Base-by-base conservation (phyloP, 2,888 invertebrate genomes). In the Sphinx pinastri region DNA sequence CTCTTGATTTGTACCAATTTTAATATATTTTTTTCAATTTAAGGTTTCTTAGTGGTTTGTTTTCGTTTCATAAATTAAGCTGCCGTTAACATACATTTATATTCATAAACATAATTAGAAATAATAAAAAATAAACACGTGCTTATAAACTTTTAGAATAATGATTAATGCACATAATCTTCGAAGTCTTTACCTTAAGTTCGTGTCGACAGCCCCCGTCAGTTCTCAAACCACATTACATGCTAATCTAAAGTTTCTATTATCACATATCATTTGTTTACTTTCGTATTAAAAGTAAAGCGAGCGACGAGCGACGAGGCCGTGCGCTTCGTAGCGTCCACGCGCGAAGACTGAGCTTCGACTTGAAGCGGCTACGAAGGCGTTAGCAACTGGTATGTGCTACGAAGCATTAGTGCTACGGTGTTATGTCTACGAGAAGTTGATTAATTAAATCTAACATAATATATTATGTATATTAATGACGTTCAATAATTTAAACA, bases 191-290 rank as follows among this genome's bases (percentile, higher is more conserved):
- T 81, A 80, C 80, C 79, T 80, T 81, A 73, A 74, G 71, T 19
- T 71, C 57, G 51, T 57, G 68, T 68, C 68, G 72, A 60, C 73
- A 72, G 54, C 73, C 77, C 77, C 76, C 77, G 72, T 77, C 19
- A 75, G 71, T 73, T 60, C 70, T 70, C 72, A 74, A 77, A 49
- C 74, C 72, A 77, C 78, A 75, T 77, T 75, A 69, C 82, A 80
- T 79, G 72, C 72, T 80, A 78, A 73, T 79, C 76, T 57, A 68
- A 84, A 81, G 76, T 80, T 81, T 77, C 72, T 69, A 74, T 73
- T 71, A 55, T 83, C 82, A 86, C 84, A 81, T 81, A 78, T 77
- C 77, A 81, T 80, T 83, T 81, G 80, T 84, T 83, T 80, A 85
- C 83, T 81, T 81, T 81, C 84, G 83, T 81, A 71, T 70, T 70